Conservation (phyloP, 2,888 invertebrate species). For the Laothoe populi region DNA sequence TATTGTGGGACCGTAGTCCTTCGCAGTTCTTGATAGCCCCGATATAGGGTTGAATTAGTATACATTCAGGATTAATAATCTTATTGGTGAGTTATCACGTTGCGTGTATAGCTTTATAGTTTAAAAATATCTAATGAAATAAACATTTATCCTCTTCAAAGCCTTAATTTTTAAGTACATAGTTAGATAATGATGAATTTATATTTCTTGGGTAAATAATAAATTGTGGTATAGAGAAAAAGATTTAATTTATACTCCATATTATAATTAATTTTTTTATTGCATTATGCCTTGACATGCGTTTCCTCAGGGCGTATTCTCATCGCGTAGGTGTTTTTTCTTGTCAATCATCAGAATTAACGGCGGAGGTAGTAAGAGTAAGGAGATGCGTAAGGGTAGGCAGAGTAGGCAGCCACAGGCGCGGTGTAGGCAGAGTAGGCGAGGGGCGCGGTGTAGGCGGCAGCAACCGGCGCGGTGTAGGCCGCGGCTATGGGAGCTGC, state of each 20-base stretch:
- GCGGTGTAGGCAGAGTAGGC: constrained; percentile 60
- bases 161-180: too few species aligned
- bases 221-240: background rate
- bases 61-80: too few species aligned
- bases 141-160: too few species aligned
- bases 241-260: background rate
- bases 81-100: too few species aligned
- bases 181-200: background rate
- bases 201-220: background rate
- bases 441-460: constrained; percentile 56
- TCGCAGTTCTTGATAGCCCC: too few species aligned
- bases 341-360: constrained; percentile 28
- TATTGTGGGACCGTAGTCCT: too few species aligned
- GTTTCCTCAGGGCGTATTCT: background rate
- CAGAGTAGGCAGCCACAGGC: constrained; percentile 53
- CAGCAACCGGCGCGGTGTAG: constrained; percentile 49
- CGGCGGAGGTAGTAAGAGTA: constrained; percentile 49
- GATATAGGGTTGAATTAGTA: too few species aligned
- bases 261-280: background rate
- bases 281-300: background rate
- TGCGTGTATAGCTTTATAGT: too few species aligned
- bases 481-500: constrained; percentile 50
- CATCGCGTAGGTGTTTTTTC: background rate
- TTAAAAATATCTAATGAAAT: too few species aligned
- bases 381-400: constrained; percentile 54